These are phyloP conservation scores for Mionectes olivaceus DNA, from an alignment of 2,797 vertebrate genomes.

Conservation along the genomic window DNA sequence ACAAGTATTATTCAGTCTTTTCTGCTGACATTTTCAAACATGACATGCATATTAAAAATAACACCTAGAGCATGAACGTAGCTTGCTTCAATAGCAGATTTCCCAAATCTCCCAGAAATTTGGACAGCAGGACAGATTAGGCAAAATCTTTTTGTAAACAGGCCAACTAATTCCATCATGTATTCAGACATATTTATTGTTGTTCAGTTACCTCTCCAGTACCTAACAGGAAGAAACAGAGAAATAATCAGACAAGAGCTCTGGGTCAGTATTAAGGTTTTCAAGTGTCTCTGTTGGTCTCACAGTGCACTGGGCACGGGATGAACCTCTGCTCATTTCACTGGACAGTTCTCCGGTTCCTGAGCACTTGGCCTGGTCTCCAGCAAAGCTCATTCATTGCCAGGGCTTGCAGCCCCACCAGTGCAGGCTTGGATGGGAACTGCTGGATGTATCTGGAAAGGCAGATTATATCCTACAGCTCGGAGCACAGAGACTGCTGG, in stretches of 20 bases:
- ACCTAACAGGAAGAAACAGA: not conserved
- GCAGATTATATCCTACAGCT: not conserved
- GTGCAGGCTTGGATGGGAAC: not conserved
- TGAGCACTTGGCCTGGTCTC: not conserved
- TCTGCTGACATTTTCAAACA: conserved; percentile 79
- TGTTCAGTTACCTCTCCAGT: not conserved
- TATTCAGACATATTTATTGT: not conserved
- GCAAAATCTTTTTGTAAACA: not conserved
- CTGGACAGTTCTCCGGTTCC: not conserved
- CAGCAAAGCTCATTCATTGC: not conserved
- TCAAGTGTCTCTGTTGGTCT: not conserved
- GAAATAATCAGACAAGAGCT: not conserved
- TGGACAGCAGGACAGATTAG: not conserved
- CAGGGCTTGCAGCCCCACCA: not conserved
- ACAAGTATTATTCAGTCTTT: conserved; percentile 76
- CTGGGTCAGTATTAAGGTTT: not conserved
- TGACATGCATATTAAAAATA: conserved; percentile 77
- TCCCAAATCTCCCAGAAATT: not conserved
- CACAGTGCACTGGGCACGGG: not conserved
- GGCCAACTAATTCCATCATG: not conserved
- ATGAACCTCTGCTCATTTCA: not conserved
- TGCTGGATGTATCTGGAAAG: not conserved
- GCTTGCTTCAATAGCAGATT: not conserved
- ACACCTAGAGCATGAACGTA: conserved; percentile 49
- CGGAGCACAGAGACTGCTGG: not conserved